These are phyloP conservation scores for Osmerus mordax DNA, from an alignment of 2,113 vertebrate species.

Conservation along the genomic window DNA sequence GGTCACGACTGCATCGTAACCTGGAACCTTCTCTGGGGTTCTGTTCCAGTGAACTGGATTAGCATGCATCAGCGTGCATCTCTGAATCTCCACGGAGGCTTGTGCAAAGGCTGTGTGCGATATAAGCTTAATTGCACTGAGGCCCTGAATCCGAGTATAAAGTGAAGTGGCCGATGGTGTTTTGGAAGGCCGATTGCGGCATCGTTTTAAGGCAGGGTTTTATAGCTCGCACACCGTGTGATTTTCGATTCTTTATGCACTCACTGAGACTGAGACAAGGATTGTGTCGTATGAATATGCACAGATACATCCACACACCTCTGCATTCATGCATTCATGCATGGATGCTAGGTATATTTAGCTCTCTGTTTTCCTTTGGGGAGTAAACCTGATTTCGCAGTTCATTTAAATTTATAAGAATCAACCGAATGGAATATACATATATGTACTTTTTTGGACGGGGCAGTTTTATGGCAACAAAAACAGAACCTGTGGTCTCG, in stretches of 20 bases:
- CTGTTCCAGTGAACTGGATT: too few species aligned
- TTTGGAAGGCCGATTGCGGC: too few species aligned
- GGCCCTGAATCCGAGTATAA: too few species aligned
- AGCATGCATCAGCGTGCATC: too few species aligned
- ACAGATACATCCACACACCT: not conserved
- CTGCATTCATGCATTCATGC: not conserved
- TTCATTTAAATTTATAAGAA: constrained; percentile 85
- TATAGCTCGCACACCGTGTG: too few species aligned
- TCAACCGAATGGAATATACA: constrained; percentile 79
- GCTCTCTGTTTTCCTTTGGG: constrained; percentile 65
- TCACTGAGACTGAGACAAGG: too few species aligned
- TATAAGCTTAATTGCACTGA: too few species aligned
- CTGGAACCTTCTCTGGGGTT: not conserved
- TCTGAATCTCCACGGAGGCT: too few species aligned
- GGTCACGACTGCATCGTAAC: constrained; percentile 16
- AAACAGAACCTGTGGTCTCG: constrained; percentile 88
- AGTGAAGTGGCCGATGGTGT: too few species aligned
- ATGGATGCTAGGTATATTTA: constrained; percentile 47
- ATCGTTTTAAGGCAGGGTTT: too few species aligned
- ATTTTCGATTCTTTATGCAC: too few species aligned
- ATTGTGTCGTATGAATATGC: not conserved
- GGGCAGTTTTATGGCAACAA: constrained; percentile 83
- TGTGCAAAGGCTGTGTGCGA: too few species aligned
- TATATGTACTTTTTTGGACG: constrained; percentile 60
- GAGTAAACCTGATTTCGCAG: constrained; percentile 77